Conservation (phyloP, 2,113 vertebrate genomes). For the Brienomyrus brachyistius region DNA sequence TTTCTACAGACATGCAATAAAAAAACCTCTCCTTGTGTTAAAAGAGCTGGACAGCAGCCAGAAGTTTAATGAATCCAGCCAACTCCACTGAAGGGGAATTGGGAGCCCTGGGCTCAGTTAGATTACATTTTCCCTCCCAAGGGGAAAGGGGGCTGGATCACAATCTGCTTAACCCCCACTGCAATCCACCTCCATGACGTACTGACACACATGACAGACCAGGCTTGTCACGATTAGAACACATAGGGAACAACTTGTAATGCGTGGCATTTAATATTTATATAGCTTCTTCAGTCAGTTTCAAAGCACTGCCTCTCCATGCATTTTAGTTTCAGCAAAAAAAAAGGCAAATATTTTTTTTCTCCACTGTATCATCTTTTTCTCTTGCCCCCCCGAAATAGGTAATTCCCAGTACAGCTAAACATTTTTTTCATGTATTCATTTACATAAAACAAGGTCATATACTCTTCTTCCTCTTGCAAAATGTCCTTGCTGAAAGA, state of each 20-base stretch:
- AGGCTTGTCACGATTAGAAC: slow-evolving; percentile 56
- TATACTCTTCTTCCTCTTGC: not conserved
- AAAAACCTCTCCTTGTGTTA: slow-evolving; percentile 83
- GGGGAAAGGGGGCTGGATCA: slow-evolving; percentile 65
- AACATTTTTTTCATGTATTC: slow-evolving; percentile 21
- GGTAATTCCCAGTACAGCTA: slow-evolving; percentile 30
- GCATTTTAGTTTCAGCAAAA: not conserved
- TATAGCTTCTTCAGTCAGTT: not conserved
- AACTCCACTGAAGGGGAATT: slow-evolving; percentile 81
- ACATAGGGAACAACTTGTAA: slow-evolving; percentile 17
- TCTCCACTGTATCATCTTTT: not conserved
- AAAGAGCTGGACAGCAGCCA: slow-evolving; percentile 95
- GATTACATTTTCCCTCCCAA: slow-evolving; percentile 60
- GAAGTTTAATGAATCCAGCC: slow-evolving; percentile 98
- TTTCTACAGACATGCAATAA: slow-evolving; percentile 96
- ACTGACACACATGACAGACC: slow-evolving; percentile 63
- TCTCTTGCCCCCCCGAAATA: slow-evolving; percentile 23
- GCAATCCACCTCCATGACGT: slow-evolving; percentile 54
- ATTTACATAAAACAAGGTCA: slow-evolving; percentile 39
- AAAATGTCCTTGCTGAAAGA: not conserved
- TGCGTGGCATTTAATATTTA: not conserved
- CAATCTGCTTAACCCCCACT: slow-evolving; percentile 45
- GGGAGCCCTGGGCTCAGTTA: slow-evolving; percentile 67
- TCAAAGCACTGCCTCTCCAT: not conserved
- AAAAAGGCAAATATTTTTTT: not conserved